These are phyloP conservation scores for Neomorphus geoffroyi DNA, from an alignment of 2,797 vertebrate genomes.

Conservation along the genomic window DNA sequence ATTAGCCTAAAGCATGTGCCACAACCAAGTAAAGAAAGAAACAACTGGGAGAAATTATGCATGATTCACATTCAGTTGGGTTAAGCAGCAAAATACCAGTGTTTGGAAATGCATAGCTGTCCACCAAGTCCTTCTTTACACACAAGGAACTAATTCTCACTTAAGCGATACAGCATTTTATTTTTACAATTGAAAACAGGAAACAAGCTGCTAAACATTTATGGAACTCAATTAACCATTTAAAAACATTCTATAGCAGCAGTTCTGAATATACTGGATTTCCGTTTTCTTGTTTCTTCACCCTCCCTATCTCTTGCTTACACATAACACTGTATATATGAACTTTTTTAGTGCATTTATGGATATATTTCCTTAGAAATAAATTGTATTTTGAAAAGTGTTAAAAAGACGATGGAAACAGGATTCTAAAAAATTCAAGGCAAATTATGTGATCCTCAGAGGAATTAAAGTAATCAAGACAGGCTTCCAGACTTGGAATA, in stretches of 20 bases:
- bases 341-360: background rate
- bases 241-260: slow-evolving; percentile 27
- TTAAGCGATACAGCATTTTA: slow-evolving; percentile 58
- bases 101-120: slow-evolving; percentile 56
- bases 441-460: background rate
- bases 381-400: background rate
- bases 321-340: background rate
- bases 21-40: slow-evolving; percentile 63
- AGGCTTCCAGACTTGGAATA: background rate
- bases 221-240: slow-evolving; percentile 63
- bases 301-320: background rate
- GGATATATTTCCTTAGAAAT: background rate
- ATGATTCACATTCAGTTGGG: slow-evolving; percentile 38
- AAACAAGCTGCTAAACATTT: slow-evolving; percentile 61
- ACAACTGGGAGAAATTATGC: slow-evolving; percentile 38
- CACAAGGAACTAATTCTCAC: slow-evolving; percentile 37
- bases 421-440: background rate
- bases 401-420: background rate
- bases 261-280: slow-evolving; percentile 4
- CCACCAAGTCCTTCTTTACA: slow-evolving; percentile 29
- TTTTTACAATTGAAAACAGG: slow-evolving; percentile 51
- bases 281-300: background rate
- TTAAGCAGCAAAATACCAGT: slow-evolving; percentile 30
- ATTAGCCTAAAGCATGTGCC: slow-evolving; percentile 55
- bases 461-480: slow-evolving; percentile 27